A percentile compares a stretch with the other conserved stretches of the same genome.
Evolutionary conservation across 2,113 vertebrate genomes (phyloP).

Genomic region (Talpa occidentalis): DNA sequence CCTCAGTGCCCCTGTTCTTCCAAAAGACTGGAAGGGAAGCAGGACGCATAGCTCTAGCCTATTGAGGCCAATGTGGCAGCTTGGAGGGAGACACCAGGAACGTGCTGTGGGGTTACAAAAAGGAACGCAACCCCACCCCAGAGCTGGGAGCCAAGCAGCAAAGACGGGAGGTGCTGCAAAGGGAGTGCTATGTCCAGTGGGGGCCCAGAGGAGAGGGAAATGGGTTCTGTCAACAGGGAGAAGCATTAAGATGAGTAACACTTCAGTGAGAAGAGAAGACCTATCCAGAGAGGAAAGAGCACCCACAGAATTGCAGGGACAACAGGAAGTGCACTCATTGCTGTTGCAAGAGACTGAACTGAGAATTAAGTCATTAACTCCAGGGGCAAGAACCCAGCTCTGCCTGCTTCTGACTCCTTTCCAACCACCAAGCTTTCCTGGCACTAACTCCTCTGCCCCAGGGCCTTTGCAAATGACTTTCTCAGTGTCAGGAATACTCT

Average conservation of each 20-base stretch:
- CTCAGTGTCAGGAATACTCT: not conserved
- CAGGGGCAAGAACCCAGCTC: not conserved
- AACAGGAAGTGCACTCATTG: not conserved
- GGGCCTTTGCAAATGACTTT: not conserved
- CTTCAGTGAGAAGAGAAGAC: not conserved
- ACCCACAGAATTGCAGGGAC: not conserved
- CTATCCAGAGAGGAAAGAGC: not conserved
- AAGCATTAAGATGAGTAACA: not conserved
- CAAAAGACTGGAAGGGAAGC: not conserved
- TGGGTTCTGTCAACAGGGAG: not conserved
- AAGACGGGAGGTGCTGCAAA: too few species aligned
- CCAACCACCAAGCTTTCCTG: not conserved
- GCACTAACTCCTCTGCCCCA: not conserved
- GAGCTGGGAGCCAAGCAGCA: not conserved
- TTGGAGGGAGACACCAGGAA: not conserved
- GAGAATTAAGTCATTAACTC: not conserved
- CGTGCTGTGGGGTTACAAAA: not conserved
- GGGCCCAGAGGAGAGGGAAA: not conserved
- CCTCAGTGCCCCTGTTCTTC: not conserved
- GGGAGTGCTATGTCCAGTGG: too few species aligned
- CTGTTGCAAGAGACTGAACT: not conserved
- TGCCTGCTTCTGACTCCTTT: rapidly evolving
- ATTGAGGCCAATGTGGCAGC: not conserved
- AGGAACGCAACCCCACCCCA: not conserved
- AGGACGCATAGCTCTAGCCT: not conserved